Base-by-base conservation (phyloP, 2,888 invertebrate genomes). In the Steinernema carpocapsae region DNA sequence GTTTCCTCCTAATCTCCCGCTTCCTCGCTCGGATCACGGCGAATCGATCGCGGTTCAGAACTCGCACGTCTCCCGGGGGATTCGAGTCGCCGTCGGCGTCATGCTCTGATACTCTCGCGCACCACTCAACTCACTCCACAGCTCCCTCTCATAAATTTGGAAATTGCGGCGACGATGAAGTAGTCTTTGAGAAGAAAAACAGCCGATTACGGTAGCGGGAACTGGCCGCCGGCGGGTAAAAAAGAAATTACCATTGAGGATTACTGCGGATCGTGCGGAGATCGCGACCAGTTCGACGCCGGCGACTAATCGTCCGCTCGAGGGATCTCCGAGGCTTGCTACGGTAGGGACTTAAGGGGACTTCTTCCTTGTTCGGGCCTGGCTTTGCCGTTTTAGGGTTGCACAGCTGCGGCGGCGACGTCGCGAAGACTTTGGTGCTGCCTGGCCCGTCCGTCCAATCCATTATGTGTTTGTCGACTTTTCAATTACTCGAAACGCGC, bases 401-500 rank as follows among this genome's bases (percentile, higher is more conserved):
- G 56, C 56, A 56, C 56, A 56, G 56, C 56, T 56, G 56, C 56
- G 22, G 37, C 22, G 56, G 22, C 22, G 48, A 48, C 48, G 48
- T 48, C 48, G 48, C 48, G 56, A 56, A 56, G 56, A 56, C 56
- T 56, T 56, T 26, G 56, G 14, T 19, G 48, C 17, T 14, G n/a
- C 56, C 2, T 56, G 19, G 56, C 22, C 56, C 19, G 22, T 4
- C 56, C 19, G 22, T 19, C 48, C 48, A 48, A 48, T 48, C 48
- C 48, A 48, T 48, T 48, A 48, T 56, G 56, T 56, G 26, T 56
- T 56, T 56, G 56, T 26, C 24, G 56, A 56, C 56, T 56, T 48
- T 48, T 56, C 56, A 56, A 56, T 56, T 56, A 56, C 56, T 56
- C 56, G 56, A 56, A 56, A 26, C 48, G 56, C 56, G 48, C 48